These are phyloP conservation scores for Andrena praecox DNA, from an alignment of 2,888 invertebrate genomes.

Conservation along the genomic window DNA sequence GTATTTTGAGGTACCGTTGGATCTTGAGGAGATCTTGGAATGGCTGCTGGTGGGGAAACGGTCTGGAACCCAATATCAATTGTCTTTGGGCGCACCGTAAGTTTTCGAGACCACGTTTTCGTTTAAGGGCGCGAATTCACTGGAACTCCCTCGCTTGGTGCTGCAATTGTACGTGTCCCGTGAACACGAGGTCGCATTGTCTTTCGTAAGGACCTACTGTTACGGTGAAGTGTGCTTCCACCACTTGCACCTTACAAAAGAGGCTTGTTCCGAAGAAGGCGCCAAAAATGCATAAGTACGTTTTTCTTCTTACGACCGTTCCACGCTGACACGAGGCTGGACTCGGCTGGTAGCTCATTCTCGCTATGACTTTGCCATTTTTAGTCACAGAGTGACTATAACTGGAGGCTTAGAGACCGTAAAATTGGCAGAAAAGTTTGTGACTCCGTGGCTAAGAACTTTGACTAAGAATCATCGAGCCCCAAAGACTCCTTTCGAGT, in stretches of 20 bases:
- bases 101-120: background rate
- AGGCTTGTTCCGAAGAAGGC: background rate
- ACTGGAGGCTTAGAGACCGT: background rate
- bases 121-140: background rate
- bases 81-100: background rate
- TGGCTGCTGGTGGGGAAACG: no score
- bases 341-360: background rate
- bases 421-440: background rate
- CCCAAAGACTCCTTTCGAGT: background rate
- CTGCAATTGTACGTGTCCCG: constrained; percentile 20
- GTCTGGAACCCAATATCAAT: background rate
- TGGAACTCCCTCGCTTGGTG: background rate
- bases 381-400: no score
- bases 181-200: constrained; percentile 20
- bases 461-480: background rate
- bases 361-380: background rate
- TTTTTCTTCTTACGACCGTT: background rate
- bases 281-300: background rate
- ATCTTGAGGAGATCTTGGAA: no score
- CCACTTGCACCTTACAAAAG: constrained; percentile 18
- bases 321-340: background rate
- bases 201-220: background rate
- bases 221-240: constrained; percentile 19
- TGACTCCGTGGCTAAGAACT: background rate
- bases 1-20: no score